phyloP scores from a whole-genome alignment of 2,797 vertebrate species.

The Somateria mollissima region DNA sequence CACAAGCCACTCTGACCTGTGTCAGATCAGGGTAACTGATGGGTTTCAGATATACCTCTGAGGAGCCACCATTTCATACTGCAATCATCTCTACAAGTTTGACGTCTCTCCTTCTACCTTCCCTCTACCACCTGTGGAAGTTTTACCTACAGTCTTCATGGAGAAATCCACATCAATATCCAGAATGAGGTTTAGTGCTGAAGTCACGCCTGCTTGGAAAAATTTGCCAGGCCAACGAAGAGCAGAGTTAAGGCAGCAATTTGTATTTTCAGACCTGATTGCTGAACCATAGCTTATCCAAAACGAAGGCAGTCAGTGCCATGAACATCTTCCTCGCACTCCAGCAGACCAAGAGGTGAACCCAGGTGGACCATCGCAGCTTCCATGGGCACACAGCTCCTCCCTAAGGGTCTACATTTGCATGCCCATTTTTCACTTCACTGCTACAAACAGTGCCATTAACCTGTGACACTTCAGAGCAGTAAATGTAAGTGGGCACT shows the following conservation, averaged over 20 bases:
- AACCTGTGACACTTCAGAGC: not conserved
- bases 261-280: not conserved
- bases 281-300: not conserved
- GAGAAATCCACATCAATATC: not conserved
- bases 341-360: not conserved
- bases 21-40: not conserved
- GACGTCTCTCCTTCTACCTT: not conserved
- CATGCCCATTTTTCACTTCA: not conserved
- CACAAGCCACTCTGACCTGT: not conserved
- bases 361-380: not conserved
- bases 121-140: not conserved
- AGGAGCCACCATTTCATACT: not conserved
- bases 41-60: not conserved
- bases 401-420: too few relatives aligned
- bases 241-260: not conserved
- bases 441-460: not conserved
- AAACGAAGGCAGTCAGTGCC: not conserved
- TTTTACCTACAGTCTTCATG: accelerated
- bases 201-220: not conserved
- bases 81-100: not conserved
- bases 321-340: not conserved
- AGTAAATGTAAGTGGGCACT: not conserved
- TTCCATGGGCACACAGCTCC: not conserved
- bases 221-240: not conserved
- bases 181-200: not conserved